phyloP scores from a whole-genome alignment of 2,888 invertebrate genomes.

The Agrenia bidenticulata region DNA sequence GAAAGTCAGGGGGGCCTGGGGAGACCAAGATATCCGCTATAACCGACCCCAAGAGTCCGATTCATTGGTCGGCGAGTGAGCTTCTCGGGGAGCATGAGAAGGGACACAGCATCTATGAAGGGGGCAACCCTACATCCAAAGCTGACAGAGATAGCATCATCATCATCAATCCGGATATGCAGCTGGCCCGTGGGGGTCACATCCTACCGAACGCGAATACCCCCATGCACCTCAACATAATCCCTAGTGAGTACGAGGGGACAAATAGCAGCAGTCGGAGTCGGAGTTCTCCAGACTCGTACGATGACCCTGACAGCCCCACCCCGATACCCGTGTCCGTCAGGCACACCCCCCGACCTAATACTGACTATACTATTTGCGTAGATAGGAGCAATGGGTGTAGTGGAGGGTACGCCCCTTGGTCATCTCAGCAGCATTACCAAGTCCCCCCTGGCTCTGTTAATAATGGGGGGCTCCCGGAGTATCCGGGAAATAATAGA shows the following conservation, averaged over 20 bases:
- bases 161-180: not conserved
- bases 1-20: slow-evolving; percentile 44
- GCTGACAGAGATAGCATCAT: slow-evolving; percentile 28
- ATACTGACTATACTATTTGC: slow-evolving; percentile 46
- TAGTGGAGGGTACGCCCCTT: not conserved
- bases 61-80: slow-evolving; percentile 63
- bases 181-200: slow-evolving; percentile 27
- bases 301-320: slow-evolving; percentile 51
- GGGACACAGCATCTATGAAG: slow-evolving; percentile 59
- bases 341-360: slow-evolving; percentile 36
- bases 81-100: slow-evolving; percentile 63
- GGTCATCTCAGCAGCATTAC: slow-evolving; percentile 22
- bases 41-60: slow-evolving; percentile 51
- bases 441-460: slow-evolving; percentile 25
- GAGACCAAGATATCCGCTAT: slow-evolving; percentile 52
- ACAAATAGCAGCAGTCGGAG: slow-evolving; percentile 43
- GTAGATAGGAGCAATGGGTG: slow-evolving; percentile 32
- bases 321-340: slow-evolving; percentile 52
- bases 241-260: slow-evolving; percentile 42
- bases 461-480: slow-evolving; percentile 36
- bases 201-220: slow-evolving; percentile 41
- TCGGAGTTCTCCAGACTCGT: slow-evolving; percentile 50
- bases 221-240: slow-evolving; percentile 46
- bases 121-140: slow-evolving; percentile 44
- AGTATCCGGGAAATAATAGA: slow-evolving; percentile 20